Evolutionary conservation across 2,888 invertebrate species (phyloP).

Genomic region (Leucania comma): DNA sequence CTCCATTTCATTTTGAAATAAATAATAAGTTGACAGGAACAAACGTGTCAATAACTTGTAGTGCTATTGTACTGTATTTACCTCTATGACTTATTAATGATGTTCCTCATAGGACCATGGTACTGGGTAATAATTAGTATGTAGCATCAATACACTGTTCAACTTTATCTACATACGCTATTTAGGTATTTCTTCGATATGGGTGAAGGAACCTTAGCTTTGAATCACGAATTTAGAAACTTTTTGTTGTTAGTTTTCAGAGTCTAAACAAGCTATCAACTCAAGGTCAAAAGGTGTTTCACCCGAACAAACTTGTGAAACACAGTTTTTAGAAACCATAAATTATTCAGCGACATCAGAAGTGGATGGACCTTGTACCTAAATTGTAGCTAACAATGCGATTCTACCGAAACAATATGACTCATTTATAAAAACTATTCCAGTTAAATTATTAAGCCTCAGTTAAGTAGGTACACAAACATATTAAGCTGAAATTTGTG

Average conservation of each 20-base stretch:
- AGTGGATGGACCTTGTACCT: conserved; percentile 42
- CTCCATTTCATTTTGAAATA: conserved; percentile 4
- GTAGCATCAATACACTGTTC: not conserved
- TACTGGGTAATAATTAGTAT: conserved; percentile 22
- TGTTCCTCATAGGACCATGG: not conserved
- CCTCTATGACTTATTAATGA: conserved; percentile 24
- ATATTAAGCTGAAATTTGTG: conserved; percentile 3
- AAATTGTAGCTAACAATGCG: conserved; percentile 47
- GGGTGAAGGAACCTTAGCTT: conserved; percentile 36
- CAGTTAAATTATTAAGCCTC: not conserved
- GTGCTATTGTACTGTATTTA: conserved; percentile 33
- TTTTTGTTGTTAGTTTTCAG: conserved; percentile 35
- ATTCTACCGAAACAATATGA: conserved; percentile 44
- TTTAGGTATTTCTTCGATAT: conserved; percentile 18
- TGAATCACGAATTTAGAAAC: conserved; percentile 39
- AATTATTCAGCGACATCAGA: conserved; percentile 53
- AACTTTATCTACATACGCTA: conserved; percentile 19
- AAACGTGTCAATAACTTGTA: conserved; percentile 28
- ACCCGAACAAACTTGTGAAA: conserved; percentile 54
- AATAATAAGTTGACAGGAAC: conserved; percentile 9
- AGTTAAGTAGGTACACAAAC: not conserved
- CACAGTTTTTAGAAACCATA: conserved; percentile 61
- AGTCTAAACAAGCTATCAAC: conserved; percentile 31
- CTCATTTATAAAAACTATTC: conserved; percentile 14
- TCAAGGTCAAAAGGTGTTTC: conserved; percentile 66